Percentiles rank a stretch among this genome's conserved stretches.
Evolutionary conservation across 2,888 invertebrate species (phyloP).

Genomic region (Apodemia mormo): DNA sequence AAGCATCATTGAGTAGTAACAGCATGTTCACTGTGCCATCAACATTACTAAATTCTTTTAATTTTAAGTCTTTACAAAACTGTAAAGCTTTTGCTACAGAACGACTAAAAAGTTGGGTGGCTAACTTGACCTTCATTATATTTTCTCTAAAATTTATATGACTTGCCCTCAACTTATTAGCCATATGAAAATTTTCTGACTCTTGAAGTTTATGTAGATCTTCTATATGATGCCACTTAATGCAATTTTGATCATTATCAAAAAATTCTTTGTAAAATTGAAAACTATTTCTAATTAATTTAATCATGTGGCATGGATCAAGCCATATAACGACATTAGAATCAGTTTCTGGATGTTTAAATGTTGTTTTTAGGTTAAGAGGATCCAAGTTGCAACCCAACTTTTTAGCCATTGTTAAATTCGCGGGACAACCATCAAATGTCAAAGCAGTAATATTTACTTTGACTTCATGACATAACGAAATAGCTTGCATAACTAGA

Average conservation of each 20-base stretch:
- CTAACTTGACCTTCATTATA: neutral
- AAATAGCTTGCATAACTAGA: conserved; percentile 24
- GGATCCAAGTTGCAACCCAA: conserved; percentile 20
- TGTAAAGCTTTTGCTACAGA: conserved; percentile 4
- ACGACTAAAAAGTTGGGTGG: neutral
- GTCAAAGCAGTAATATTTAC: conserved; percentile 27
- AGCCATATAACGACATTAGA: conserved; percentile 35
- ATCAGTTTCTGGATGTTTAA: conserved; percentile 26
- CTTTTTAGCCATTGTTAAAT: conserved; percentile 22
- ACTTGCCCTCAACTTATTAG: conserved; percentile 1
- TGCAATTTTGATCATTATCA: conserved; percentile 18
- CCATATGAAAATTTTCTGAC: conserved; percentile 1
- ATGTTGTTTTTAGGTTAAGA: conserved; percentile 21
- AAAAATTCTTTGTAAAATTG: conserved; percentile 21
- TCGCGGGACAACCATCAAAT: conserved; percentile 27
- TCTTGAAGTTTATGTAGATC: conserved; percentile 20
- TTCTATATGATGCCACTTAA: conserved; percentile 18
- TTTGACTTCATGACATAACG: conserved; percentile 21
- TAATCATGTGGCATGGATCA: conserved; percentile 36
- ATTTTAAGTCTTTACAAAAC: neutral
- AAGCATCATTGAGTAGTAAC: neutral
- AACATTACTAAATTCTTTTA: neutral
- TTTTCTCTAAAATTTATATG: conserved; percentile 1
- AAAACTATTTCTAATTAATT: conserved; percentile 35
- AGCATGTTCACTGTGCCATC: neutral